These are phyloP conservation scores for Lasioglossum baleicum DNA, from an alignment of 1,140 invertebrate genomes.

Conservation along the genomic window DNA sequence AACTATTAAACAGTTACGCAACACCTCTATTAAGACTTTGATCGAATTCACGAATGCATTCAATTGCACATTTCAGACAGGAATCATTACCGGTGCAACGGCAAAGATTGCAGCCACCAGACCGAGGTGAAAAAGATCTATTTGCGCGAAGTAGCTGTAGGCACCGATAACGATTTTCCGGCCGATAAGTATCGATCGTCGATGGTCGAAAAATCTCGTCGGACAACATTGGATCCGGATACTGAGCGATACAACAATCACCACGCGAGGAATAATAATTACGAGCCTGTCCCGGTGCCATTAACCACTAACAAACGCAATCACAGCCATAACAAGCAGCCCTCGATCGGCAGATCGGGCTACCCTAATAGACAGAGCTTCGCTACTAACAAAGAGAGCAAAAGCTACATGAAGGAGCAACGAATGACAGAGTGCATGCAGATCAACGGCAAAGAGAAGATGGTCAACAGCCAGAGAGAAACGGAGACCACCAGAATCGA, in stretches of 20 bases:
- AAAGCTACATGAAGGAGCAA: constrained; percentile 24
- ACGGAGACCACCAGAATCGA: constrained; percentile 52
- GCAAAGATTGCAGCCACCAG: constrained; percentile 46
- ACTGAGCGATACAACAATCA: constrained; percentile 21
- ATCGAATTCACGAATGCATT: no score
- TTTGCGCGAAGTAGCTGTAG: constrained; percentile 75
- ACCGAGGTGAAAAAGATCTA: constrained; percentile 75
- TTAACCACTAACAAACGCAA: constrained; percentile 44
- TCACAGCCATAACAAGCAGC: constrained; percentile 31
- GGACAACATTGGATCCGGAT: constrained; percentile 56
- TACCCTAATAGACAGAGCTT: constrained; percentile 31
- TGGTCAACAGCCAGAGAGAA: constrained; percentile 21
- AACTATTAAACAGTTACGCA: no score
- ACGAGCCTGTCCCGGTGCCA: not conserved
- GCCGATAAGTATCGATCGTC: constrained; percentile 50
- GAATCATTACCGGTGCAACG: constrained; percentile 48
- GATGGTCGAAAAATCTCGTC: constrained; percentile 65
- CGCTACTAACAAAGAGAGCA: constrained; percentile 41
- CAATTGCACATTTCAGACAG: constrained; percentile 48
- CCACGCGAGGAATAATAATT: constrained; percentile 10
- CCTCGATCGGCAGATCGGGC: constrained; percentile 27
- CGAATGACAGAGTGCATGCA: constrained; percentile 20
- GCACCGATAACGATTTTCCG: constrained; percentile 72
- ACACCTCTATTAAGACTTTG: no score
- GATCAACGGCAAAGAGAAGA: constrained; percentile 15